Base-by-base conservation (phyloP, 2,888 invertebrate species). In the Tetranychus truncatus region DNA sequence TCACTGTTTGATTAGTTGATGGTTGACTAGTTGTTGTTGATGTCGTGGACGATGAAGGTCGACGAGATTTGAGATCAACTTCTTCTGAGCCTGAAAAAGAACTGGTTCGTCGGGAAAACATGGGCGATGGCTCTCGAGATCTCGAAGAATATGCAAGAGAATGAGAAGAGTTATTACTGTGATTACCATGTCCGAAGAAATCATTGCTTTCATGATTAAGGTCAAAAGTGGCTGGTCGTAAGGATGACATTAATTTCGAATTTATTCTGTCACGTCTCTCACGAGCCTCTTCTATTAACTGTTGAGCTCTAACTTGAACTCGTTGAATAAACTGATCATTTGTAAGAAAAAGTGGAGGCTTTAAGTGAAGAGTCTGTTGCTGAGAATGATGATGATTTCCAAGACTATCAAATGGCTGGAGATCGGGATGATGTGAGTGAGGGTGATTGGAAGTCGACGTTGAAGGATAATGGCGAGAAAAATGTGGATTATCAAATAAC, bases 301-400 rank as follows among this genome's bases (percentile, higher is more conserved):
- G 71, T 45, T 71, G 72, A 45, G 72, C 75, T 72, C 66, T 72
- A 15, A 66, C 34, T 66, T 75, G 72, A 71, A 75, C 72, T 1
- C 75, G 65, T 45, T 72, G 44, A 45, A 75, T 71, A 71, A 71
- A 75, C 69, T 69, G 20, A 20, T 69, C 69, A 75, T 75, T 71
- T 24, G 66, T 72, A n/a, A 72, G 21, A 55, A 20, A 75, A 75
- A 21, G 21, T 4, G 75, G 24, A 7, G 72, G 45, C 20, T 20
- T 20, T 20, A 24, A 6, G 11, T 20, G 24, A 69, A 20, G 20
- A 24, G 66, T 75, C 8, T 65, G 66, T 24, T 11, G 11, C 1
- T 34, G 7, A 72, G 34, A 75, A 24, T 24, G 71, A 34, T 20
- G 69, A 69, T 20, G 20, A 69, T 20, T 11, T 20, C 21, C 11